A percentile compares a stretch with the other conserved stretches of the same genome.
These are phyloP conservation scores for Synergus itoensis DNA, from an alignment of 2,888 invertebrate species.

Conservation along the genomic window DNA sequence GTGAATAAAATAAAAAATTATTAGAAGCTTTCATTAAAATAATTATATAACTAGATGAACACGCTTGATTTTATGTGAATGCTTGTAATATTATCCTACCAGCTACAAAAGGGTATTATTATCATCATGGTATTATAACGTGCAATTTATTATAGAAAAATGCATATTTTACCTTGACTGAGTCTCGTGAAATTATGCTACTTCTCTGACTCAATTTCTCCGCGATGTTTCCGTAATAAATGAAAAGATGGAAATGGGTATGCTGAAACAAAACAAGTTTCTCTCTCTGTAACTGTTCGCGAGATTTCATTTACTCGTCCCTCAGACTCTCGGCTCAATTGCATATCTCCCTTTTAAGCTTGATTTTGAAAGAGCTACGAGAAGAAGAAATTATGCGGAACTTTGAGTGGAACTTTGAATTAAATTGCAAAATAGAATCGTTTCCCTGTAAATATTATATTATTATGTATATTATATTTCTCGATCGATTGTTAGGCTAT, in stretches of 20 bases:
- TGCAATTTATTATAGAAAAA: constrained; percentile 16
- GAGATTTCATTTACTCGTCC: constrained; percentile 9
- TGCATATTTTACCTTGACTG: background rate
- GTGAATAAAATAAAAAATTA: background rate
- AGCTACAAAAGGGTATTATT: background rate
- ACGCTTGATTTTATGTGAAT: constrained; percentile 2
- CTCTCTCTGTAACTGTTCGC: background rate
- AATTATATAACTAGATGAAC: background rate
- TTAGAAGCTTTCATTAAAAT: constrained; percentile 12
- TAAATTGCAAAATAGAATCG: background rate
- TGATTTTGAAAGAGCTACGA: background rate
- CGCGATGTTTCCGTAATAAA: background rate
- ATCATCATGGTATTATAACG: background rate
- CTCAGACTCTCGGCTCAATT: background rate
- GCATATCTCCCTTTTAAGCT: background rate
- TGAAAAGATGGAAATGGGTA: background rate
- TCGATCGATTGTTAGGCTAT: too few relatives aligned
- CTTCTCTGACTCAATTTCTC: background rate
- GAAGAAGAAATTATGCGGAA: background rate
- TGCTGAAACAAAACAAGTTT: constrained; percentile 5
- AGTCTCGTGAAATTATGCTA: background rate
- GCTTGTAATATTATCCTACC: background rate
- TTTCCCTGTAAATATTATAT: background rate
- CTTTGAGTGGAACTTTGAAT: background rate
- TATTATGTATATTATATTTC: too few relatives aligned